These are phyloP conservation scores for Procapra przewalskii DNA, from an alignment of 2,113 vertebrate species.

Conservation along the genomic window DNA sequence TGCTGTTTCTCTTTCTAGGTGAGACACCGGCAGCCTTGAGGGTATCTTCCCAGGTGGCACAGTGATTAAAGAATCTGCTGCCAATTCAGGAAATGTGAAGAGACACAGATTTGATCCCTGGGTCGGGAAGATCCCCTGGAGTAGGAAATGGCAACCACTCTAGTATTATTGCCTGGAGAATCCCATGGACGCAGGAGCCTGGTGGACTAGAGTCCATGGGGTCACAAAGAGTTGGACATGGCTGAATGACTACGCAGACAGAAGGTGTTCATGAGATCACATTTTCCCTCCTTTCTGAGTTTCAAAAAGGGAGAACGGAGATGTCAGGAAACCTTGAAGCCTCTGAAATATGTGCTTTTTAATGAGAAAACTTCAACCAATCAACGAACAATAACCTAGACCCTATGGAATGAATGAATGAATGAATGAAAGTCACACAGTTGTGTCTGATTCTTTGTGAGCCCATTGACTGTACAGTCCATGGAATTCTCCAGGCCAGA, in stretches of 20 bases:
- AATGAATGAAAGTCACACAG: not conserved
- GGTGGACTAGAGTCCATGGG: not conserved
- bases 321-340: not conserved
- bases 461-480: not conserved
- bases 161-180: not conserved
- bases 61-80: not conserved
- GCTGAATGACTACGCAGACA: rapidly evolving
- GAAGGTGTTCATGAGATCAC: rapidly evolving
- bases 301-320: not conserved
- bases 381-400: not conserved
- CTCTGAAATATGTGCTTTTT: not conserved
- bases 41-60: not conserved
- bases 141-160: not conserved
- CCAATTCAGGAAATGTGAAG: not conserved
- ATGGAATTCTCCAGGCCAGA: not conserved
- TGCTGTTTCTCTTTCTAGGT: not conserved
- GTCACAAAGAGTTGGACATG: not conserved
- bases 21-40: not conserved
- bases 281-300: not conserved
- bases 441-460: not conserved
- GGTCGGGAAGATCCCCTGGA: not conserved
- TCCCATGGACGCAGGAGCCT: not conserved
- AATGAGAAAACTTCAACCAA: not conserved
- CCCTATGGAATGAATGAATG: not conserved
- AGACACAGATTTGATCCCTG: not conserved